Conservation (phyloP, 2,113 vertebrate species). For the Spilogale gracilis region DNA sequence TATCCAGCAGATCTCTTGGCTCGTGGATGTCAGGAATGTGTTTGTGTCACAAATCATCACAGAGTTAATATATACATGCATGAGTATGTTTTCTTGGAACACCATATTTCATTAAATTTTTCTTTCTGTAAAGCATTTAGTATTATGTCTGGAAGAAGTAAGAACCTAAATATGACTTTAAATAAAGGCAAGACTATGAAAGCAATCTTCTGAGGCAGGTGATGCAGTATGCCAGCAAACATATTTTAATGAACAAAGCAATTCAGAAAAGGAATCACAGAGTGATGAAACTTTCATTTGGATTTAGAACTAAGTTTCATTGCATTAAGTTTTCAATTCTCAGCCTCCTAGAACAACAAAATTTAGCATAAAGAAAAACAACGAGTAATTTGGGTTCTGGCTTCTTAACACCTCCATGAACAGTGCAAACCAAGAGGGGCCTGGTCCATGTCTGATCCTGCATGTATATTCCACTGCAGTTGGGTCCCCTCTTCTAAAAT, state of each 20-base stretch:
- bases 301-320: slow-evolving; percentile 25
- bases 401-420: background rate
- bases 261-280: slow-evolving; percentile 11
- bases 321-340: background rate
- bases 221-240: background rate
- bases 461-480: background rate
- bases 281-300: background rate
- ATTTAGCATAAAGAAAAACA: background rate
- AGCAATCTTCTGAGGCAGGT: background rate
- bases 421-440: background rate
- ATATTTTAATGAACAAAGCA: slow-evolving; percentile 56
- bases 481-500: background rate
- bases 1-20: background rate
- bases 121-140: slow-evolving; percentile 10
- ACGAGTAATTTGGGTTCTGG: background rate
- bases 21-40: background rate
- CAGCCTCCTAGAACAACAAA: background rate
- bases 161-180: slow-evolving; percentile 7
- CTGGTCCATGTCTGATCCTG: background rate
- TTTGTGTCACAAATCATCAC: slow-evolving; percentile 8
- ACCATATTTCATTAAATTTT: background rate
- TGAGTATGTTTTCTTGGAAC: slow-evolving; percentile 4
- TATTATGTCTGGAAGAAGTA: slow-evolving; percentile 11
- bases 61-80: background rate
- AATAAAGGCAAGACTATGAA: slow-evolving; percentile 25